Conservation (phyloP, 2,888 invertebrate species). For the Scrobipalpa costella region DNA sequence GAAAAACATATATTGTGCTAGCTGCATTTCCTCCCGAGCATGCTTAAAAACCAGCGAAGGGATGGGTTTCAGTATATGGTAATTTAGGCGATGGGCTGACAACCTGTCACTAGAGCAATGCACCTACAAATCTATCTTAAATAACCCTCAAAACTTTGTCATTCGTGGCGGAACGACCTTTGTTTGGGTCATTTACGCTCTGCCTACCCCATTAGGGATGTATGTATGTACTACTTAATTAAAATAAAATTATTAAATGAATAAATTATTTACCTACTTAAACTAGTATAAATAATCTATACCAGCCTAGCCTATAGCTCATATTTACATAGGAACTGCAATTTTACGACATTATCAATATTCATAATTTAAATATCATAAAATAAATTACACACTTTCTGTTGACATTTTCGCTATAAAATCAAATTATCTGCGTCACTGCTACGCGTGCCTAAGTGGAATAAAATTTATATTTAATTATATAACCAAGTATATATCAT, state of each 20-base stretch:
- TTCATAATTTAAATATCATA: constrained; percentile 6
- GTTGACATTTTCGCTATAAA: constrained; percentile 16
- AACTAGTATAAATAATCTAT: background rate
- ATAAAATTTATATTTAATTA: background rate
- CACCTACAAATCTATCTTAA: too few species aligned
- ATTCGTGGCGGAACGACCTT: too few species aligned
- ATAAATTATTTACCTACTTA: background rate
- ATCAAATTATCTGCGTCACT: background rate
- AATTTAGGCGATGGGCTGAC: too few species aligned
- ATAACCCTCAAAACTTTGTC: too few species aligned
- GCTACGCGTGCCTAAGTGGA: background rate
- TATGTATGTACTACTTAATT: too few species aligned
- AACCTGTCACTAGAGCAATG: too few species aligned
- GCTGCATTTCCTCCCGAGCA: too few species aligned
- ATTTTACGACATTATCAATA: background rate
- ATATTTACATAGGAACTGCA: background rate
- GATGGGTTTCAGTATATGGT: too few species aligned
- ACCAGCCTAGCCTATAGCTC: background rate
- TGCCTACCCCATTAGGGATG: too few species aligned
- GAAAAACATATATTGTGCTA: too few species aligned
- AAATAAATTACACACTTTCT: constrained; percentile 14
- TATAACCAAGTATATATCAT: constrained; percentile 6
- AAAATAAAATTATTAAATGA: background rate
- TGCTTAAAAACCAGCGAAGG: too few species aligned
- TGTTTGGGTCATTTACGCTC: too few species aligned